A percentile compares a stretch with the other conserved stretches of the same genome.
Evolutionary conservation across 2,797 vertebrate genomes (phyloP).

Genomic region (Pseudochirops corinnae): DNA sequence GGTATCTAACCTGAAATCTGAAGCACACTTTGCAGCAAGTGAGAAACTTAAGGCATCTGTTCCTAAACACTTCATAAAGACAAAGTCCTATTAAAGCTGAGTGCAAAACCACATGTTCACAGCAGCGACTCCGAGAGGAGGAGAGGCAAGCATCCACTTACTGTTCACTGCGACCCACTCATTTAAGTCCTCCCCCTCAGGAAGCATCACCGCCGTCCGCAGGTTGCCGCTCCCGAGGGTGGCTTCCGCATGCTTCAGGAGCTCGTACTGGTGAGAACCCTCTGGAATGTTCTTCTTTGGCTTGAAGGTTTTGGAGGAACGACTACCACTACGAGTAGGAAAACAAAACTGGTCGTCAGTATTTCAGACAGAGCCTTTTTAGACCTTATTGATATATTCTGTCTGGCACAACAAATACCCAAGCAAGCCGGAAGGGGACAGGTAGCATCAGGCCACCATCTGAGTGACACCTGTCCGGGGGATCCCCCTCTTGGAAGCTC

Average conservation of each 20-base stretch:
- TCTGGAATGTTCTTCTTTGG: conserved; percentile 99
- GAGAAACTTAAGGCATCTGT: background rate
- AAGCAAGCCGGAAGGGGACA: background rate
- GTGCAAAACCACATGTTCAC: background rate
- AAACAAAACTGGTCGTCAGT: conserved; percentile 43
- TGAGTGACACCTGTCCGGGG: background rate
- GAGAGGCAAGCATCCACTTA: conserved; percentile 85
- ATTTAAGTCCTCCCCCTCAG: conserved; percentile 97
- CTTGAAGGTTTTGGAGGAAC: conserved; percentile 98
- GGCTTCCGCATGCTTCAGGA: conserved; percentile 98
- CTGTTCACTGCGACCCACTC: conserved; percentile 99
- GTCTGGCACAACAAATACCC: background rate
- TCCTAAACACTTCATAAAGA: background rate
- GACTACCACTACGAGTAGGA: conserved; percentile 89
- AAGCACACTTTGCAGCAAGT: background rate
- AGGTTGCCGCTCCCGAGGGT: conserved; percentile 98
- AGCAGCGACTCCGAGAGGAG: background rate
- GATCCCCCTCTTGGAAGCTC: background rate
- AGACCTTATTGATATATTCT: background rate
- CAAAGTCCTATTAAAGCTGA: background rate
- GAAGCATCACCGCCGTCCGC: conserved; percentile 98
- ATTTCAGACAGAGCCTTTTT: background rate
- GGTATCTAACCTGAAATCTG: conserved; percentile 12
- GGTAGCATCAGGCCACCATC: background rate
- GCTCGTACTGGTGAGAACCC: conserved; percentile 98